A percentile compares a stretch with the other conserved stretches of the same genome.
These are phyloP conservation scores for Drosophila insularis DNA, from an alignment of 1,140 invertebrate genomes.

Conservation along the genomic window DNA sequence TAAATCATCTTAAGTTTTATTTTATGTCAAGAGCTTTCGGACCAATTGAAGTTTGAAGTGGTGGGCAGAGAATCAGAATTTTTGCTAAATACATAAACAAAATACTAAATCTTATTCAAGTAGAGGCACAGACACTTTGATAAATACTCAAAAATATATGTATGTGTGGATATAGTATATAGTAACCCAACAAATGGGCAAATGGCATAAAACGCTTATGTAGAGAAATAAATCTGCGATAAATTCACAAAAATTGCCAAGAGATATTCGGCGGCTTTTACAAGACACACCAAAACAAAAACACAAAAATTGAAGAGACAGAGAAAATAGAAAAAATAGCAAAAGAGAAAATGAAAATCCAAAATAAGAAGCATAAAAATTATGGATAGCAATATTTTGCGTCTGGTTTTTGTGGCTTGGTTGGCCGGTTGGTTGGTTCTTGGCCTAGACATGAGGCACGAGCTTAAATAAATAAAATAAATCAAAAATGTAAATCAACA, in stretches of 20 bases:
- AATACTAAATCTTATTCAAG: constrained; percentile 28
- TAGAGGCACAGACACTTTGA: constrained; percentile 11
- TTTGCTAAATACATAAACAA: constrained; percentile 10
- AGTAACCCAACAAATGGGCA: constrained; percentile 13
- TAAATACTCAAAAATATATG: background rate
- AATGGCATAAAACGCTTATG: constrained; percentile 60
- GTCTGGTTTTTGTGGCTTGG: constrained; percentile 27
- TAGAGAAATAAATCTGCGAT: constrained; percentile 66
- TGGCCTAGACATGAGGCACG: constrained; percentile 46
- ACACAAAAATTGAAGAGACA: constrained; percentile 31
- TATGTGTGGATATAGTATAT: background rate
- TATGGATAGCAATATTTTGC: constrained; percentile 63
- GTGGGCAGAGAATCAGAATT: background rate
- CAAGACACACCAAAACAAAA: constrained; percentile 15
- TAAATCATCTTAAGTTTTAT: background rate
- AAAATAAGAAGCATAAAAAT: constrained; percentile 52
- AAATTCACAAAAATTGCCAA: constrained; percentile 58
- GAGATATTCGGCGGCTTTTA: constrained; percentile 19
- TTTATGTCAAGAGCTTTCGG: background rate
- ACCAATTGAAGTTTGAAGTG: constrained; percentile 5
- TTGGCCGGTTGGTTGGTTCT: constrained; percentile 36
- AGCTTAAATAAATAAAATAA: constrained; percentile 80
- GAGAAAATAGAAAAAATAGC: constrained; percentile 65
- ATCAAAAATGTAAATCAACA: constrained; percentile 80
- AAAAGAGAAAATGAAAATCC: constrained; percentile 24